Evolutionary conservation across 2,113 vertebrate genomes (phyloP), one percentile per base, ranked within the genome.

Genomic region (Cottus gobio): DNA sequence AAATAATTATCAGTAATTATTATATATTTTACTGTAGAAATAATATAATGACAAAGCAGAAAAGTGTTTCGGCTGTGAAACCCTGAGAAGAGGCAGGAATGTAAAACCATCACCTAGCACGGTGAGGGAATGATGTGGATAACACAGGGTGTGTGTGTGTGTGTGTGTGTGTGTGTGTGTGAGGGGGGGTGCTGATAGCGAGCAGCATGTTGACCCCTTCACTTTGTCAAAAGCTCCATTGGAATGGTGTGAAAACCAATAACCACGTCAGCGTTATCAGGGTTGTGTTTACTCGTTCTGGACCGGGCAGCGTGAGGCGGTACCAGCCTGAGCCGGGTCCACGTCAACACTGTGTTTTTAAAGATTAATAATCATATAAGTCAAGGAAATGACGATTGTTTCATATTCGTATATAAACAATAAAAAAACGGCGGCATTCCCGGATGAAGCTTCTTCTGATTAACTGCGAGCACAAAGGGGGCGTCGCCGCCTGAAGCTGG

Each of bases 101-200:
- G 37, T 57, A 5, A 74, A 68, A 63, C 73, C 39, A 68, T n/a
- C n/a, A 77, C 48, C 28, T 60, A 72, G 31, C 57, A 65, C 30
- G 46, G 46, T 0, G 24, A 50, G 24, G 16, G 48, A 56, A 77
- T 37, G 9, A 64, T 37, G 80, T 39, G 73, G 65, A 44, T 56
- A 57, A 46, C 64, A 12, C 26, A n/a, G n/a, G n/a, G n/a, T n/a
- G n/a, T n/a, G n/a, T n/a, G n/a, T n/a, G n/a, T n/a, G n/a, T n/a
- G n/a, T n/a, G n/a, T n/a, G n/a, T n/a, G n/a, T n/a, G n/a, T n/a
- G n/a, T n/a, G n/a, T n/a, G n/a, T n/a, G n/a, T n/a, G n/a, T n/a
- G n/a, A n/a, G n/a, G n/a, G n/a, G n/a, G n/a, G n/a, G n/a, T n/a
- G n/a, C n/a, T 82, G 36, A 75, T 62, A 75, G 65, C 62, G 68